Evolutionary conservation across 2,888 invertebrate genomes (phyloP).

Genomic region (Drosophila nigricruria): DNA sequence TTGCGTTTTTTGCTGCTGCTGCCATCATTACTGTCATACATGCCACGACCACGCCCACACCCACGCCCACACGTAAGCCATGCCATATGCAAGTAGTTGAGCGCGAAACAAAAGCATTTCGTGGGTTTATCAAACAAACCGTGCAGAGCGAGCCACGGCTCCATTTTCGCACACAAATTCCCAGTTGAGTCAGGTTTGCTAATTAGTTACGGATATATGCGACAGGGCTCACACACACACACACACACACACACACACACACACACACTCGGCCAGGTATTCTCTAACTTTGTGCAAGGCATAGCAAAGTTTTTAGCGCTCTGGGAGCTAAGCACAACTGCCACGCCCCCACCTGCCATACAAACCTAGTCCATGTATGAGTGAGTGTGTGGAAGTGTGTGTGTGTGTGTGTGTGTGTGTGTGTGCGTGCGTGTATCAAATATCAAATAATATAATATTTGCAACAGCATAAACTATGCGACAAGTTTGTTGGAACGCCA

Average conservation of each 20-base stretch:
- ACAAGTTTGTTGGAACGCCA: slow-evolving; percentile 47
- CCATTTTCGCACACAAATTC: slow-evolving; percentile 37
- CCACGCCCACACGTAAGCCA: not conserved
- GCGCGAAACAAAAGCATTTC: slow-evolving; percentile 65
- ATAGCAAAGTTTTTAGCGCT: slow-evolving; percentile 59
- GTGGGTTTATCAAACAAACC: slow-evolving; percentile 68
- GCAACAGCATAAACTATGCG: slow-evolving; percentile 57
- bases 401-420: slow-evolving; percentile 8
- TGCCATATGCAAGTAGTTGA: slow-evolving; percentile 35
- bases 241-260: slow-evolving; percentile 21
- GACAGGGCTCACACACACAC: slow-evolving; percentile 38
- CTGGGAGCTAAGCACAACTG: slow-evolving; percentile 49
- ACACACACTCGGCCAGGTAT: slow-evolving; percentile 29
- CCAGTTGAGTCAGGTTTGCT: slow-evolving; percentile 78
- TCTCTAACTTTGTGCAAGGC: slow-evolving; percentile 51
- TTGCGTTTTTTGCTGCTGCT: slow-evolving; percentile 27
- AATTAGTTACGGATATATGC: slow-evolving; percentile 76
- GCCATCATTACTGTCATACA: slow-evolving; percentile 58
- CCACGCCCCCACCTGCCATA: not conserved
- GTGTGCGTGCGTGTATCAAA: slow-evolving; percentile 41
- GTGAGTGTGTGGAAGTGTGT: too few relatives aligned
- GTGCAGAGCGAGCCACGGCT: slow-evolving; percentile 39
- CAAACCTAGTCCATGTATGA: slow-evolving; percentile 1
- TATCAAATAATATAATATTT: slow-evolving; percentile 69
- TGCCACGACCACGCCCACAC: not conserved